A percentile compares a stretch with the other conserved stretches of the same genome.
Conservation (phyloP, 1,140 invertebrate genomes). For the Halyomorpha halys region DNA sequence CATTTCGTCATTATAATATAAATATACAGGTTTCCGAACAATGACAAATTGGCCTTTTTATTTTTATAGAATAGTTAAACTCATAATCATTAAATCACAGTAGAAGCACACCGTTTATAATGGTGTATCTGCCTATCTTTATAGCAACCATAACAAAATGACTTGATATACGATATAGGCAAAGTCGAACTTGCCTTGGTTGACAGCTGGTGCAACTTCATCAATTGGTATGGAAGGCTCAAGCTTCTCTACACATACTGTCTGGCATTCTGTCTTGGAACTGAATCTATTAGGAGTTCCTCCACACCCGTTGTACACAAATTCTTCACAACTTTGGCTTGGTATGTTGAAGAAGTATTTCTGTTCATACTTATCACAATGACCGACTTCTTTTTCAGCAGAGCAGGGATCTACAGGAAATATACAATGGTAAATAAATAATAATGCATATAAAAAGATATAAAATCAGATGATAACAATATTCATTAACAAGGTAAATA, state of each 20-base stretch:
- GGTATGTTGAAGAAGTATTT: constrained; percentile 64
- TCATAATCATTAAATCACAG: no score
- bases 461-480: neutral
- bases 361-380: constrained; percentile 52
- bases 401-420: constrained; percentile 50
- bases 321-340: constrained; percentile 52
- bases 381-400: constrained; percentile 58
- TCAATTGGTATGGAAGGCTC: constrained; percentile 3
- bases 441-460: neutral
- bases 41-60: no score
- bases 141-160: no score
- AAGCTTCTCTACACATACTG: constrained; percentile 29
- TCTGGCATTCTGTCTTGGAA: constrained; percentile 38
- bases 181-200: neutral
- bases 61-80: no score
- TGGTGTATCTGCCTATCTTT: no score
- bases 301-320: constrained; percentile 55
- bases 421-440: neutral
- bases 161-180: no score
- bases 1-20: no score
- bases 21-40: no score
- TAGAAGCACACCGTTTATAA: no score
- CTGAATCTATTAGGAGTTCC: constrained; percentile 58
- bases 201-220: constrained; percentile 5
- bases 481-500: no score